Base-by-base conservation (phyloP, 1,140 invertebrate species). In the Brachionus rotundiformis region DNA sequence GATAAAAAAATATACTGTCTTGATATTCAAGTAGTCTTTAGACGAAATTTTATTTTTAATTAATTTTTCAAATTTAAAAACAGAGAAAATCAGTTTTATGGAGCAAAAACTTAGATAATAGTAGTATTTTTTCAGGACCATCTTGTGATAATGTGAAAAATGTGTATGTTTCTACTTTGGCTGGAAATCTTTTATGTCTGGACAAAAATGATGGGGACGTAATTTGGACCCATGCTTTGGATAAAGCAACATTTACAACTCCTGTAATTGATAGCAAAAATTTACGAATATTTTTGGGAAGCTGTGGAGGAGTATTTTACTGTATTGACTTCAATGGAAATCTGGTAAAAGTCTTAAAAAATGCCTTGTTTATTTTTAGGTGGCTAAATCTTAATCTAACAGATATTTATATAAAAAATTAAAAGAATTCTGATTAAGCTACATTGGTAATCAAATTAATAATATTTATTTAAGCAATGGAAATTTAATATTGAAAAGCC, bases 1-100 rank as follows among this genome's bases (percentile, higher is more conserved):
- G 91, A 92, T 83, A 89, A 89, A 73, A 84, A 88, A 84, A 83
- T 93, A 16, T 91, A 92, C 83, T 91, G 90, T 83, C 84, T 93
- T 82, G 86, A 90, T 85, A 83, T 89, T 23, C 63, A 88, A 86
- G 92, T 92, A 90, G 85, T 81, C 4, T 54, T 54, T 49, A 49
- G 16, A n/a, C 16, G 0, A 49, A 49, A 2, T 23, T 19, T 23
- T 16, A 1, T 16, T 16, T 5, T 36, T 5, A 49, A 19, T 49
- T 49, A 5, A 5, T 49, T 19, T 8, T 19, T 54, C 8, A 7
- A 54, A 7, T 54, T 25, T 39, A 10, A 23, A 54, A 31, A 25
- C 71, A 73, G 27, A 76, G 11, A 3, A 63, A 49, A 25, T 44
- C 19, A 29, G 16, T 68, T 36, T 29, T 73, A 41, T 80, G 47